These are phyloP conservation scores for Epistrophella euchroma DNA, from an alignment of 2,888 invertebrate species.

Conservation along the genomic window DNA sequence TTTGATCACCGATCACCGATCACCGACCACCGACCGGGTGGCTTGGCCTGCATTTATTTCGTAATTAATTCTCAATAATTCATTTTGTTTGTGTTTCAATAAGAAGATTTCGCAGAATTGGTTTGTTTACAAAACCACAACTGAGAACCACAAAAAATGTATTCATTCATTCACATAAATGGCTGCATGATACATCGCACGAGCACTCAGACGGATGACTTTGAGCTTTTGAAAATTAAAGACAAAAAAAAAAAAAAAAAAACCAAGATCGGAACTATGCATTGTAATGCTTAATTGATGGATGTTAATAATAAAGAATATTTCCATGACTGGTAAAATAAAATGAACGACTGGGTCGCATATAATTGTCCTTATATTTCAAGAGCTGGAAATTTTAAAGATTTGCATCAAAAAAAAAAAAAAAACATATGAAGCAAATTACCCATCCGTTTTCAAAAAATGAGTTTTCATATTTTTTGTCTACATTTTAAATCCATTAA, in stretches of 20 bases:
- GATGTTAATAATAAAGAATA: not conserved
- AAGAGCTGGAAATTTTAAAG: too few relatives aligned
- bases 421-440: too few relatives aligned
- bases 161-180: constrained; percentile 41
- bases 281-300: not conserved
- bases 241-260: not conserved
- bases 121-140: constrained; percentile 50
- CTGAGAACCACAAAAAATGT: not conserved
- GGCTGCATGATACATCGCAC: not conserved
- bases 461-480: too few relatives aligned
- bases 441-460: too few relatives aligned
- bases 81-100: not conserved
- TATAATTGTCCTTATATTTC: too few relatives aligned
- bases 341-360: too few relatives aligned
- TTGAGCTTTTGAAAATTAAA: not conserved
- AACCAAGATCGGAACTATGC: not conserved
- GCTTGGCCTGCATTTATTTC: constrained; percentile 18
- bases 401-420: too few relatives aligned
- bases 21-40: not conserved
- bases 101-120: constrained; percentile 36
- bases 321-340: not conserved
- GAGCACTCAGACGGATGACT: not conserved
- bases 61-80: constrained; percentile 54
- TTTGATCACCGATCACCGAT: too few relatives aligned
- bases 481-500: too few relatives aligned